Evolutionary conservation across 2,888 invertebrate genomes (phyloP), one percentile per base, ranked within the genome.

Genomic region (Diachrysia chrysitis): DNA sequence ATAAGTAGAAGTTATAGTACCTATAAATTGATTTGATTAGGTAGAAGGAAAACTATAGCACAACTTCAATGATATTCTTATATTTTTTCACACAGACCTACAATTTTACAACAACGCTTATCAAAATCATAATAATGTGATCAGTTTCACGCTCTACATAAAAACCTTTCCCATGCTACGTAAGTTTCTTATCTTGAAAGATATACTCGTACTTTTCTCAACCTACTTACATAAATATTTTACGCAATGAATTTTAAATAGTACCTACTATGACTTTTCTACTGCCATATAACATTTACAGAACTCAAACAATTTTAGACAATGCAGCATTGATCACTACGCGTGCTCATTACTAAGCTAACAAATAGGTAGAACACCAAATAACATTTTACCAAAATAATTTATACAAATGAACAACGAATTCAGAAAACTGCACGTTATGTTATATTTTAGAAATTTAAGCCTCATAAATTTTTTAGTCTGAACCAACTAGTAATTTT

Each of bases 161-260:
- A 58, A 59, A 46, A 54, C 57, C 53, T 76, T 58, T 63, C 56
- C 55, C 35, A 66, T 76, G 58, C 35, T 62, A 56, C 29, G 29
- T 58, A 58, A 35, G 17, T 48, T 48, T 71, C 73, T 55, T 76
- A 73, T 71, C 66, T 59, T 17, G 54, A 42, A 42, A 51, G 42
- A 25, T 29, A 67, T 67, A 73, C 42, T 42, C 42, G 42, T n/a
- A 42, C 42, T 74, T 73, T 67, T 67, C 51, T 60, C 67, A 73
- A 67, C 73, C 78, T 48, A 73, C 56, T 29, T 29, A 10, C 32
- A 54, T 73, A 53, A 56, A 51, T 48, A 25, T 37, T 14, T 12
- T 46, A 65, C 46, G 51, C 35, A 35, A 61, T 16, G 12, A 42
- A n/a, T 42, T n/a, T n/a, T 32, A n/a, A 42, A 42, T 42, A n/a